Percentiles rank a stretch among this genome's conserved stretches.
These are phyloP conservation scores for Muscicapa striata DNA, from an alignment of 2,797 vertebrate genomes.

Conservation along the genomic window DNA sequence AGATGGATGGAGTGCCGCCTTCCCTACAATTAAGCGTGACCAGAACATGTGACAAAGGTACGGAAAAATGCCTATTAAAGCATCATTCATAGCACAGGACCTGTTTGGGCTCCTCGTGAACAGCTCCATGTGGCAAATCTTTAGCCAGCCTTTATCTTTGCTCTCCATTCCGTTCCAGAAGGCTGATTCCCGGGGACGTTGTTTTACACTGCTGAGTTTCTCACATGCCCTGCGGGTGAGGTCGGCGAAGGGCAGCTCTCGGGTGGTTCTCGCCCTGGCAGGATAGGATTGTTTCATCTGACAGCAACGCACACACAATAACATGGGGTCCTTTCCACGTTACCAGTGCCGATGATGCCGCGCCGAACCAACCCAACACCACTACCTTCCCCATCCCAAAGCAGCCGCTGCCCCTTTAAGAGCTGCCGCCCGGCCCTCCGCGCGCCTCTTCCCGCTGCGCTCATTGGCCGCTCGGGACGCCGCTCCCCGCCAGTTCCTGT, in stretches of 20 bases:
- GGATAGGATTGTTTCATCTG: background rate
- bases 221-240: rapidly evolving
- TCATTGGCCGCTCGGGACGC: background rate
- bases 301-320: background rate
- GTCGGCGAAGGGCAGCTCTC: rapidly evolving
- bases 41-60: background rate
- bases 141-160: background rate
- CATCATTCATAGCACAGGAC: rapidly evolving
- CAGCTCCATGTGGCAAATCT: too few relatives aligned
- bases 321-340: rapidly evolving
- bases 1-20: too few relatives aligned
- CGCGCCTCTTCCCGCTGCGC: too few relatives aligned
- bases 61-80: too few relatives aligned
- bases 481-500: slow-evolving; percentile 64
- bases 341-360: rapidly evolving
- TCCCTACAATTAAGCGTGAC: background rate
- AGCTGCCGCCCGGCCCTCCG: background rate
- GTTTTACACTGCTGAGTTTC: rapidly evolving
- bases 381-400: rapidly evolving
- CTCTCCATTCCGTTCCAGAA: rapidly evolving
- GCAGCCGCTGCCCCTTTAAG: background rate
- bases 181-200: rapidly evolving
- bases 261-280: background rate
- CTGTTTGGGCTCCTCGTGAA: rapidly evolving
- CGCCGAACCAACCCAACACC: rapidly evolving